phyloP scores from a whole-genome alignment of 1,140 invertebrate species.

The Drosophila pallidifrons region DNA sequence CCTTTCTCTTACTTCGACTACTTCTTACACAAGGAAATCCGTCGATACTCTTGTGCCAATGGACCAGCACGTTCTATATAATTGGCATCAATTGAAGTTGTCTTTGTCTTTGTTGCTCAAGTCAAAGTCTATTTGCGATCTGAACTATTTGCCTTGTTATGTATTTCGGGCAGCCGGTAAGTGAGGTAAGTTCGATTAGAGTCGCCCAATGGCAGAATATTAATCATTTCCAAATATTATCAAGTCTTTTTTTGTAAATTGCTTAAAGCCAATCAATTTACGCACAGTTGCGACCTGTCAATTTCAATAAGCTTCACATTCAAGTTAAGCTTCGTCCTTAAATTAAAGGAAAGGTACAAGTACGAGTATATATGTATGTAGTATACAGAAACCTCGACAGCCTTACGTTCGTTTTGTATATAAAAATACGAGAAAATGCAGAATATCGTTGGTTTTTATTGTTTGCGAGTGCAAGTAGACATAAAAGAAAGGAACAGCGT shows the following conservation, averaged over 20 bases:
- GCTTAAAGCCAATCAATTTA: constrained; percentile 65
- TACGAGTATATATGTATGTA: not conserved
- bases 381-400: not conserved
- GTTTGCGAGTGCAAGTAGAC: constrained; percentile 5
- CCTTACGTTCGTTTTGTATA: constrained; percentile 26
- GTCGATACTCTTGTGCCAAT: constrained; percentile 30
- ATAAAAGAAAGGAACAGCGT: not conserved
- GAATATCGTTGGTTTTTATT: constrained; percentile 19
- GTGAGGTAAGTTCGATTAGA: constrained; percentile 2
- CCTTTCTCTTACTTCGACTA: not conserved
- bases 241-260: constrained; percentile 1
- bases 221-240: constrained; percentile 19
- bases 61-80: constrained; percentile 61
- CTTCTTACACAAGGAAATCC: too few species aligned
- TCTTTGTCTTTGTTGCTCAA: too few species aligned
- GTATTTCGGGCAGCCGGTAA: too few species aligned
- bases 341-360: constrained; percentile 3
- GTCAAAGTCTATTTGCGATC: too few species aligned
- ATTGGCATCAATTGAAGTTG: constrained; percentile 56
- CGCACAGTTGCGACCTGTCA: constrained; percentile 52
- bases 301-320: constrained; percentile 61
- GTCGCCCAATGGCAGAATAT: not conserved
- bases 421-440: constrained; percentile 41
- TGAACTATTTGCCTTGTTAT: too few species aligned
- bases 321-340: constrained; percentile 29